Evolutionary conservation across 2,113 vertebrate genomes (phyloP).

Genomic region (Ophthalmolycus amberensis): DNA sequence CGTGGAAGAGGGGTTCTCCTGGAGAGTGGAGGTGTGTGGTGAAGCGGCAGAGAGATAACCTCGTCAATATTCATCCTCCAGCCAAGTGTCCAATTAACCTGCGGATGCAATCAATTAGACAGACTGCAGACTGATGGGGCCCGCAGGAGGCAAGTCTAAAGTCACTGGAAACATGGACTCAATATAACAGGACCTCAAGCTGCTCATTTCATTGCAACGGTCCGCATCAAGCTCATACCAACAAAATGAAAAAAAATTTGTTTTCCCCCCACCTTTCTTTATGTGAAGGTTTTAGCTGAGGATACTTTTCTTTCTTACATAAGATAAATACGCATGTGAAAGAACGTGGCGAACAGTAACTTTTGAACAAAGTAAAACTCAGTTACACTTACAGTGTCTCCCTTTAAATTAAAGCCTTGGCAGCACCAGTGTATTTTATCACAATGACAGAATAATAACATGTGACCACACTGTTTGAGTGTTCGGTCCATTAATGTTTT

Average conservation of each 20-base stretch:
- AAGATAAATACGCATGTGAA: not conserved
- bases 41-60: conserved; percentile 32
- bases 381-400: not conserved
- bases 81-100: conserved; percentile 71
- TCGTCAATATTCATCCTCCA: conserved; percentile 49
- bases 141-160: conserved; percentile 15
- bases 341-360: not conserved
- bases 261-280: not conserved
- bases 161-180: conserved; percentile 3
- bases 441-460: not conserved
- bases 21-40: conserved; percentile 36
- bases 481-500: not conserved
- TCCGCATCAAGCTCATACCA: not conserved
- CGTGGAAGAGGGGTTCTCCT: conserved; percentile 51
- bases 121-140: conserved; percentile 31
- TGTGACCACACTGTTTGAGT: not conserved
- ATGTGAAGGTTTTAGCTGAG: not conserved
- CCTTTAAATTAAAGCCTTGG: not conserved
- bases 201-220: not conserved
- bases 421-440: not conserved
- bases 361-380: too few relatives aligned
- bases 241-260: not conserved
- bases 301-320: not conserved
- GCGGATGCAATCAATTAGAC: conserved; percentile 60
- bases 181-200: not conserved